Evolutionary conservation across 2,113 vertebrate genomes (phyloP), one percentile per base, ranked within the genome.

Genomic region (Microtus ochrogaster): DNA sequence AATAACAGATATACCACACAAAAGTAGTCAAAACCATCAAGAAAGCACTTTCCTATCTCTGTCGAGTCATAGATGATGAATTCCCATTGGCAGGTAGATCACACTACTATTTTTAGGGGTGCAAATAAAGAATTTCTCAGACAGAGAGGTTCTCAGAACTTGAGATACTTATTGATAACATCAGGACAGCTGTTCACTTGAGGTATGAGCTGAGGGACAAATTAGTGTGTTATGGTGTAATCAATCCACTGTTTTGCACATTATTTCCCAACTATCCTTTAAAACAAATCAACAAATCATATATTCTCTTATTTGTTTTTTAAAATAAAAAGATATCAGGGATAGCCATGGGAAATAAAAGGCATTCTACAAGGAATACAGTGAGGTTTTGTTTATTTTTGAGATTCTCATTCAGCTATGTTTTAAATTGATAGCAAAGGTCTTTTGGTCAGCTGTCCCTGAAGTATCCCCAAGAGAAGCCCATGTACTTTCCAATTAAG

Each of bases 401-500:
- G 21, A 86, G 88, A 86, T 89, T 81, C 77, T 94, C 73, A 89
- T 89, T 63, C 30, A 92, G 66, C 79, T 95, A 76, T 87, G 49
- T 94, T 97, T 96, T 61, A 85, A 93, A 82, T 70, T 81, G 66
- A 95, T 83, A 68, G 77, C 47, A 90, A 41, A 91, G 44, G 84
- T 89, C 52, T 83, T 47, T 68, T 79, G 78, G 79, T 70, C 63
- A 90, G 79, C 24, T 36, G 2, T n/a, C 95, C 95, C 90, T 70
- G 44, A 84, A 85, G 72, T 74, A 83, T 86, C 88, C 36, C 73
- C 44, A 3, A 79, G 94, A 94, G 61, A 96, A 96, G 14, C n/a
- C 63, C 76, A 6, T 65, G 76, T 49, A 39, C 70, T 97, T 97
- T 96, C 79, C 95, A 97, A 96, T 94, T 97, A 97, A 97, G 93